Conservation (phyloP, 2,888 invertebrate species). For the Agriopis marginaria region DNA sequence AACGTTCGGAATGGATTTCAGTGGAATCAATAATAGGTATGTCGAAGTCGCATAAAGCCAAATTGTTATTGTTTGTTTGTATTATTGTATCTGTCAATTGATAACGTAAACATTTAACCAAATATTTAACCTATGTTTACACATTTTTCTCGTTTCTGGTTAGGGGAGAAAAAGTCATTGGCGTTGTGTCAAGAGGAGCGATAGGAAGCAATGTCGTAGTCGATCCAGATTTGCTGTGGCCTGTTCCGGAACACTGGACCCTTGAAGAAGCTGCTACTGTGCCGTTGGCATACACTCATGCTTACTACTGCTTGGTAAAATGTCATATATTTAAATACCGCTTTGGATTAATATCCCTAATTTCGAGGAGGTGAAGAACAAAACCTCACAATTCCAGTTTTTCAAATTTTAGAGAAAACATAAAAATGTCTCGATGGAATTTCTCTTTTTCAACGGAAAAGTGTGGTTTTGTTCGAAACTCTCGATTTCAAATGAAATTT, state of each 20-base stretch:
- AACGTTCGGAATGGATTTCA: slow-evolving; percentile 58
- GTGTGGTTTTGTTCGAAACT: too few relatives aligned
- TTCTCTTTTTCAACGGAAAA: too few relatives aligned
- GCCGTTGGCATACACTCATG: slow-evolving; percentile 85
- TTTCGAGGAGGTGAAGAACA: too few relatives aligned
- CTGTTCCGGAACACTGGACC: slow-evolving; percentile 88
- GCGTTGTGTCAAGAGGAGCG: slow-evolving; percentile 81
- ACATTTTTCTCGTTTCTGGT: slow-evolving; percentile 2
- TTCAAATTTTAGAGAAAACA: too few relatives aligned
- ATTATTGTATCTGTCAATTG: neutral
- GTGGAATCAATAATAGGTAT: slow-evolving; percentile 57
- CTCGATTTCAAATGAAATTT: too few relatives aligned
- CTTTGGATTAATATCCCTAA: too few relatives aligned
- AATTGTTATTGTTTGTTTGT: neutral
- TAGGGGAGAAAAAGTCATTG: slow-evolving; percentile 87
- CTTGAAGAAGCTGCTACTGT: slow-evolving; percentile 90
- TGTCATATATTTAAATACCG: neutral
- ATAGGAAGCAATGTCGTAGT: slow-evolving; percentile 84
- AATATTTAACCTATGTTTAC: neutral
- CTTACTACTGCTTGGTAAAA: slow-evolving; percentile 59
- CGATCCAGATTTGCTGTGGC: slow-evolving; percentile 85
- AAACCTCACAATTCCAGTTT: too few relatives aligned
- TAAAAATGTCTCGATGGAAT: too few relatives aligned
- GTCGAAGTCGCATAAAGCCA: neutral
- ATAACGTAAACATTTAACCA: neutral